Base-by-base conservation (phyloP, 2,113 vertebrate genomes). In the Clinocottus analis region DNA sequence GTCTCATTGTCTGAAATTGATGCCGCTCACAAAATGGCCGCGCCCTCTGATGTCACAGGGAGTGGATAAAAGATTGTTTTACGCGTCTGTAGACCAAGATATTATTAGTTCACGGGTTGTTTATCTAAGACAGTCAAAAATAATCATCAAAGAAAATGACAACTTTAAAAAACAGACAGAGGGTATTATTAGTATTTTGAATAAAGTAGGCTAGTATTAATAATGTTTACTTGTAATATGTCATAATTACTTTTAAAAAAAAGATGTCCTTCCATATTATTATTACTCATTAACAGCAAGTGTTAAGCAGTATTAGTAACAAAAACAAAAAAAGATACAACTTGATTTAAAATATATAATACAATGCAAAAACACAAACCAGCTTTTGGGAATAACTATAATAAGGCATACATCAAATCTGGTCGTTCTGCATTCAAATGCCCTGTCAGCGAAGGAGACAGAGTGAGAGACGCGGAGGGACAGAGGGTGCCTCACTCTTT, bases 21-120 rank as follows among this genome's bases (percentile, higher is more conserved):
- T 10, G 27, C 9, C 3, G 3, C 33, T 80, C 63, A 84, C 85
- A 92, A 92, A 92, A 92, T 93, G 91, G 88, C 88, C 87, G 89
- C 90, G 81, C 89, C 90, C 82, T 90, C 80, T 86, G 72, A 92
- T 86, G 90, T 91, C 79, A 84, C 17, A 63, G 29, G 63, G 1
- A 55, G 49, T 0, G 72, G 69, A 25, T 66, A 39, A 41, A 83
- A 59, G 77, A n/a, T 13, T 3, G 9, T 16, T 55, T 33, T 39
- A 61, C 33, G 25, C 25, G 7, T 16, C 23, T 63, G 39, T 13
- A 33, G 7, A 45, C 16, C 7, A 33, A 1, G 5, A 19, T 17
- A 27, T 27, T 7, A 17, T 41, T 41, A 41, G 12, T 31, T 13
- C 17, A 7, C 4, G 13, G 27, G 10, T 12, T 41, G 11, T 41